Evolutionary conservation across 1,140 invertebrate species (phyloP), one percentile per base, ranked within the genome.

Genomic region (Pseudobourletiella spinata): DNA sequence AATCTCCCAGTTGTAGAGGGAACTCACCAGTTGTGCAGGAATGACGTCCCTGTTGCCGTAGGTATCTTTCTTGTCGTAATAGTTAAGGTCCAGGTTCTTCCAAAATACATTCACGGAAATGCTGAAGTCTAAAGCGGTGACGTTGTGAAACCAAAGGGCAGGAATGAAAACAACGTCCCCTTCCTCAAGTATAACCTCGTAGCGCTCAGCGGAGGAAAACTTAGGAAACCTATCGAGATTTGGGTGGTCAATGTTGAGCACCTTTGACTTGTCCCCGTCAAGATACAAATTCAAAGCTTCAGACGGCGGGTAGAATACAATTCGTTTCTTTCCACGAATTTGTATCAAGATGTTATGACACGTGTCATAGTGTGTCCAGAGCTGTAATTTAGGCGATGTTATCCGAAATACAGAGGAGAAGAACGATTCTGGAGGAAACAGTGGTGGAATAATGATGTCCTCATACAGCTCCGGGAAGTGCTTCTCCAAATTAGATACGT

Each of bases 321-420:
- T 76, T 63, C 76, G 59, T 71, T 83, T 83, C 15, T 65, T 69
- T 1, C 82, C 82, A 54, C 64, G 71, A 0, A 83, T 72, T 73
- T 83, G 81, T 51, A 83, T 78, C 22, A 83, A 70, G 11, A 82
- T 67, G 68, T 83, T 83, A 71, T 83, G 81, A 78, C 82, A 81
- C 6, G 82, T 78, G 76, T 83, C 82, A 75, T 83, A 83, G 73
- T 83, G 82, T 29, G 81, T 83, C 82, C 82, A 83, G 20, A 83
- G 65, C 62, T 80, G 78, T 20, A 81, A 66, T 24, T 73, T 71
- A 50, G 73, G 66, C 1, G 81, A 82, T 26, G 76, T 75, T 57
- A 83, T 78, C 25, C 82, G 71, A 61, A 83, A 80, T 4, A 83
- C 80, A 67, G 78, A 80, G 0, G 82, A 83, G 71, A 82, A 83